These are phyloP conservation scores for Siniperca scherzeri DNA, from an alignment of 2,797 vertebrate species.

Conservation along the genomic window DNA sequence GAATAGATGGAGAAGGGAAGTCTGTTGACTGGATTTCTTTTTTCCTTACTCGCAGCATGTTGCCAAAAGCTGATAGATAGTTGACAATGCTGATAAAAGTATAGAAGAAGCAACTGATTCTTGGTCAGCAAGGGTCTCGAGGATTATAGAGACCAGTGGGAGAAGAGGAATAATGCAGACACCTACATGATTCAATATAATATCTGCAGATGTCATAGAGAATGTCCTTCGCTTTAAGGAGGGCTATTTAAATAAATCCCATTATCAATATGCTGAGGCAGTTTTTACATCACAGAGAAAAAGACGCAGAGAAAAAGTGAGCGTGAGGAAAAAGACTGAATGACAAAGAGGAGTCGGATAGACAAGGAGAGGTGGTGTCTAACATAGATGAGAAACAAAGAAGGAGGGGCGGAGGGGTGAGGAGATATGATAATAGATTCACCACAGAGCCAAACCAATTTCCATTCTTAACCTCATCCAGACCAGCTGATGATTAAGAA, in stretches of 20 bases:
- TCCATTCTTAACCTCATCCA: slow-evolving; percentile 79
- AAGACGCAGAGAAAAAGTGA: slow-evolving; percentile 41
- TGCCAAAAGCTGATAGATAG: slow-evolving; percentile 26
- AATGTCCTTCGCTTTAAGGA: slow-evolving; percentile 71
- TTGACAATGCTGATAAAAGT: slow-evolving; percentile 9
- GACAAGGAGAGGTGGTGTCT: slow-evolving; percentile 55
- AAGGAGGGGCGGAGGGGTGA: slow-evolving; percentile 43
- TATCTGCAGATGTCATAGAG: slow-evolving; percentile 62
- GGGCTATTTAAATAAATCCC: slow-evolving; percentile 79
- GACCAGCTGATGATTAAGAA: slow-evolving; percentile 80
- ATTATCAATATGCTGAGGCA: slow-evolving; percentile 82
- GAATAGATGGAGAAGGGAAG: neutral
- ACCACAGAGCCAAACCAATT: slow-evolving; percentile 79
- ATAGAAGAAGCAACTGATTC: slow-evolving; percentile 16
- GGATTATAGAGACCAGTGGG: slow-evolving; percentile 39
- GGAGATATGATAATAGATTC: slow-evolving; percentile 81
- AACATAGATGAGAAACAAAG: slow-evolving; percentile 75
- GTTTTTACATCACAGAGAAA: slow-evolving; percentile 70
- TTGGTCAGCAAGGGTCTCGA: slow-evolving; percentile 34
- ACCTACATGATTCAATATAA: slow-evolving; percentile 56
- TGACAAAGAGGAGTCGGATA: slow-evolving; percentile 69
- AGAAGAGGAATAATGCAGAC: slow-evolving; percentile 48
- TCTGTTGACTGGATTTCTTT: neutral
- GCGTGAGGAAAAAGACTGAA: slow-evolving; percentile 52
- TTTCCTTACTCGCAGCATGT: neutral